These are phyloP conservation scores for Malthinus flaveolus DNA, from an alignment of 2,888 invertebrate genomes.

Conservation along the genomic window DNA sequence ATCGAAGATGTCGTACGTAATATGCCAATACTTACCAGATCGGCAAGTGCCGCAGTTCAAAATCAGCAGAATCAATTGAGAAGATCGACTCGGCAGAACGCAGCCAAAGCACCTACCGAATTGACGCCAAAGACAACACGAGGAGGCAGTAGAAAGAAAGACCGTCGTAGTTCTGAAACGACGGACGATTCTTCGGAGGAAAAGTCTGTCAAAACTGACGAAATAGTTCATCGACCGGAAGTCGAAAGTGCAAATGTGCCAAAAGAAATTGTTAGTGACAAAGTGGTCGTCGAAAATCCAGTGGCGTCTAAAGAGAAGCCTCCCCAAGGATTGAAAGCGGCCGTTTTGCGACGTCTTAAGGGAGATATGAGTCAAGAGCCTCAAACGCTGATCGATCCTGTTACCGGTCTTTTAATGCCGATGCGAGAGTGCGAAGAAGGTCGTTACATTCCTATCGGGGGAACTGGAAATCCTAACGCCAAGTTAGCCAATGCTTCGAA, in stretches of 20 bases:
- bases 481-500: conserved; percentile 8
- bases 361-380: conserved; percentile 60
- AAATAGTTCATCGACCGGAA: no score
- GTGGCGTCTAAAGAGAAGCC: conserved; percentile 39
- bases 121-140: conserved; percentile 65
- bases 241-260: conserved; percentile 8
- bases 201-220: conserved; percentile 49
- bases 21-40: conserved; percentile 53
- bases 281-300: conserved; percentile 20
- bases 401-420: conserved; percentile 71
- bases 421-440: conserved; percentile 74
- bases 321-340: conserved; percentile 50
- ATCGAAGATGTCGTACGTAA: conserved; percentile 89
- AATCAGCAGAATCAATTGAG: conserved; percentile 56
- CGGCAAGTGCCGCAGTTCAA: conserved; percentile 47
- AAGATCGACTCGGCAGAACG: conserved; percentile 62
- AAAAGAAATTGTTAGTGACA: conserved; percentile 26
- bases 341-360: conserved; percentile 51
- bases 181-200: conserved; percentile 67
- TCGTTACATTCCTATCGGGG: conserved; percentile 64
- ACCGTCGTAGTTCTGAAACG: conserved; percentile 68
- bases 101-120: conserved; percentile 41
- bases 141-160: conserved; percentile 64
- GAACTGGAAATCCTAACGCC: conserved; percentile 23
- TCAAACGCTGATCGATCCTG: conserved; percentile 72